phyloP scores from a whole-genome alignment of 2,113 vertebrate genomes.

The Mola mola region DNA sequence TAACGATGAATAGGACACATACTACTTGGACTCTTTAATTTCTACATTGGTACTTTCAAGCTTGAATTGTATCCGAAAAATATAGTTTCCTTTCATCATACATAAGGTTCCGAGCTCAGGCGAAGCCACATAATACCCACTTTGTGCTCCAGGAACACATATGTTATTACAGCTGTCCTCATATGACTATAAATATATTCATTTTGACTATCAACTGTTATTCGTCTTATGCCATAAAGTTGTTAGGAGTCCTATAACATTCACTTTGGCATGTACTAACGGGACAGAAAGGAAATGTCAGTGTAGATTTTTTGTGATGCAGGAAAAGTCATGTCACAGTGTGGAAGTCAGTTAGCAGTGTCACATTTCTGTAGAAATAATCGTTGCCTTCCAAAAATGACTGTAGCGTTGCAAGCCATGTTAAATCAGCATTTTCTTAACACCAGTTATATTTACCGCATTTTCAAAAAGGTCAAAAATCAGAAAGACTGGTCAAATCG shows the following conservation, averaged over 20 bases:
- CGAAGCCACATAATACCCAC: slow-evolving; percentile 70
- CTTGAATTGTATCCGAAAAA: slow-evolving; percentile 59
- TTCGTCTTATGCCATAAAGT: slow-evolving; percentile 54
- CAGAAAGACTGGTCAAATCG: slow-evolving; percentile 14
- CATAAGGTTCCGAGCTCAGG: slow-evolving; percentile 47
- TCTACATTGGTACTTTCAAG: slow-evolving; percentile 49
- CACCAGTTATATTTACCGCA: slow-evolving; percentile 21
- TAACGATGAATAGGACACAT: slow-evolving; percentile 27
- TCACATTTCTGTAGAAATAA: slow-evolving; percentile 1
- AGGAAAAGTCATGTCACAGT: background rate
- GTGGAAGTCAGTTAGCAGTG: slow-evolving; percentile 4
- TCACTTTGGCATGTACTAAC: slow-evolving; percentile 18
- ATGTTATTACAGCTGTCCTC: slow-evolving; percentile 73
- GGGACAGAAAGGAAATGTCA: slow-evolving; percentile 14
- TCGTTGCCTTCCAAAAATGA: slow-evolving; percentile 21
- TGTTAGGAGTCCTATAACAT: slow-evolving; percentile 32
- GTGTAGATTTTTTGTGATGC: slow-evolving; percentile 7
- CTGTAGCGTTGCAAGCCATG: background rate
- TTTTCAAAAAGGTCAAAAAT: too few relatives aligned
- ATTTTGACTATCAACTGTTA: slow-evolving; percentile 55
- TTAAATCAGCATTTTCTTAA: background rate
- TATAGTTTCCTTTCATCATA: slow-evolving; percentile 61
- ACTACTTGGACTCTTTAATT: slow-evolving; percentile 42
- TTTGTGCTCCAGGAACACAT: slow-evolving; percentile 65
- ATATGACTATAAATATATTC: slow-evolving; percentile 65